Evolutionary conservation across 1,140 invertebrate species (phyloP), one percentile per base, ranked within the genome.

Genomic region (Drosophila setifemur): DNA sequence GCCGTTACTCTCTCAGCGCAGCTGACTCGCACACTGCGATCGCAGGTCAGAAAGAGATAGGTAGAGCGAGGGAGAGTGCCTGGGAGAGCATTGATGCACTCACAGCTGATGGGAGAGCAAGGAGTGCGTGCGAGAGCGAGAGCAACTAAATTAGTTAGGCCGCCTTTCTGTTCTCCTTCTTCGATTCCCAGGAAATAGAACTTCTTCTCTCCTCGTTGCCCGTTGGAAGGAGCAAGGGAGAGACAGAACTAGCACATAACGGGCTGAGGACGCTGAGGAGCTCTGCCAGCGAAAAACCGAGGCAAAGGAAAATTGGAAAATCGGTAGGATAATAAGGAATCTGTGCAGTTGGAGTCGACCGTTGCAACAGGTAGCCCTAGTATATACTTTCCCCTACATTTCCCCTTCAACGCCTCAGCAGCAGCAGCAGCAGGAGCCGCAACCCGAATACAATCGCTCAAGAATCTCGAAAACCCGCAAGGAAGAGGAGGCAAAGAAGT

Each of bases 361-460:
- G 33, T 26, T 33, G 77, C 77, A 82, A 82, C 77, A 82, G 77
- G 77, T 82, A 82, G 77, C 48, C 28, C 12, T 48, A 21, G 33
- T 21, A 14, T 45, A 18, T 42, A 42, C 43, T 63, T 45, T 67
- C 55, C 63, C 35, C 37, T 64, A 7, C 35, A 57, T 64, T 83
- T 72, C 71, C 75, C 66, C 66, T 79, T 16, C 45, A 19, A n/a
- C n/a, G n/a, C n/a, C n/a, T n/a, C n/a, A n/a, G n/a, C n/a, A n/a
- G n/a, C n/a, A n/a, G n/a, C 33, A 4, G 33, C 5, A 9, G 33
- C 33, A 8, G 12, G 8, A 14, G 14, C 14, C 14, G 7, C 26
- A 28, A 8, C 26, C 31, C 31, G 21, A 8, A 12, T 26, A 26
- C 40, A 3, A 9, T 11, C 14, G 5, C 39, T 7, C 8, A 39